Conservation (phyloP, 2,113 vertebrate species). For the Herpailurus yagouaroundi region DNA sequence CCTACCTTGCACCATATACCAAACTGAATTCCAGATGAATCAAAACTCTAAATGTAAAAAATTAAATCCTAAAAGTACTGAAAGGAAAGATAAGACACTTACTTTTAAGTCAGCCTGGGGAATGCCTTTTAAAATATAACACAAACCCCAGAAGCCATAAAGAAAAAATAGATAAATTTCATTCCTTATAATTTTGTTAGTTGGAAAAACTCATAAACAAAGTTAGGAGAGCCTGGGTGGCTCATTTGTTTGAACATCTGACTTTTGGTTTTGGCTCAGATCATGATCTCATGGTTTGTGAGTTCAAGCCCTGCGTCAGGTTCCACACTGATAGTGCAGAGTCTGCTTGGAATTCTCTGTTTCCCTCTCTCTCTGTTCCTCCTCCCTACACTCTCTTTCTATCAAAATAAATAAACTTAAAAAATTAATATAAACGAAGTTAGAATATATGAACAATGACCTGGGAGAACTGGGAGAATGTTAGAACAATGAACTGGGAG, state of each 20-base stretch:
- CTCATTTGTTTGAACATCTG: too few species aligned
- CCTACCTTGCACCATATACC: background rate
- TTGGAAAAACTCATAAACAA: background rate
- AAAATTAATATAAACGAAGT: background rate
- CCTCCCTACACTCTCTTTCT: too few species aligned
- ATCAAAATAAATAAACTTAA: too few species aligned
- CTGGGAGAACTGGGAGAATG: background rate
- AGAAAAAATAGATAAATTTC: background rate
- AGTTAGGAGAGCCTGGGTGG: too few species aligned
- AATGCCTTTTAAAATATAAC: background rate
- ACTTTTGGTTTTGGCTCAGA: too few species aligned
- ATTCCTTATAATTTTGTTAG: background rate
- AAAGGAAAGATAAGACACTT: background rate
- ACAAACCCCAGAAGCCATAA: background rate
- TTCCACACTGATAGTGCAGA: too few species aligned
- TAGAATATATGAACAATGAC: background rate
- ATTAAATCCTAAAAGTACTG: slow-evolving; percentile 2
- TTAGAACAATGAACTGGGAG: background rate
- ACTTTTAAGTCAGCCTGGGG: background rate
- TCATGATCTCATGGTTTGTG: too few species aligned
- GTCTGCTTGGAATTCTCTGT: too few species aligned
- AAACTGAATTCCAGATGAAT: slow-evolving; percentile 12
- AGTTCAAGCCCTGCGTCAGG: too few species aligned
- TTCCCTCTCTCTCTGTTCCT: too few species aligned
- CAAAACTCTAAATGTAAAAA: background rate